A percentile compares a stretch with the other conserved stretches of the same genome.
Conservation (phyloP, 2,797 vertebrate species). For the Hemibagrus guttatus region DNA sequence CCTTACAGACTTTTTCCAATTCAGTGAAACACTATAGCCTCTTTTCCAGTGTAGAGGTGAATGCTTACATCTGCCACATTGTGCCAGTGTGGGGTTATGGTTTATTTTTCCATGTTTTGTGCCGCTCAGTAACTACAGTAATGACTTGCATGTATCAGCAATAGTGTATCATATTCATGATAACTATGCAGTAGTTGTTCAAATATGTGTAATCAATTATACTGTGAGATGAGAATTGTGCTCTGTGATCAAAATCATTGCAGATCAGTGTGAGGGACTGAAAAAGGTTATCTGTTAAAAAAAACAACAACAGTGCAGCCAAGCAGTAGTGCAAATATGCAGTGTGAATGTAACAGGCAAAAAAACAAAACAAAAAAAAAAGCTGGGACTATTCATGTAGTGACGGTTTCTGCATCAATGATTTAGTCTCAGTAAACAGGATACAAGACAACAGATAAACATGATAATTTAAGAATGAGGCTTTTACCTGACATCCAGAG, state of each 20-base stretch:
- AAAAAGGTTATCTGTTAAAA: neutral
- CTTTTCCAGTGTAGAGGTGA: neutral
- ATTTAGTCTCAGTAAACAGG: neutral
- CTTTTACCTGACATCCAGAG: conserved; percentile 88
- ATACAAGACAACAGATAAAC: conserved; percentile 1
- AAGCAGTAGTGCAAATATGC: neutral
- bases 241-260: neutral
- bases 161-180: neutral
- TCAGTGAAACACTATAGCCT: no score
- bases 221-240: neutral
- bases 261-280: no score
- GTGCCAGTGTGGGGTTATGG: neutral
- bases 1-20: neutral
- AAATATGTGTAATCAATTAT: neutral
- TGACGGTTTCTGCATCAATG: neutral
- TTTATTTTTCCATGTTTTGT: neutral
- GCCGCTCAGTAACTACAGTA: neutral
- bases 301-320: neutral
- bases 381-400: neutral
- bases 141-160: neutral
- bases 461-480: neutral
- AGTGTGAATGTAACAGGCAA: neutral
- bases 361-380: neutral
- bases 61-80: neutral
- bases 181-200: neutral